These are phyloP conservation scores for Seira sanloemensis DNA, from an alignment of 2,888 invertebrate species.

Conservation along the genomic window DNA sequence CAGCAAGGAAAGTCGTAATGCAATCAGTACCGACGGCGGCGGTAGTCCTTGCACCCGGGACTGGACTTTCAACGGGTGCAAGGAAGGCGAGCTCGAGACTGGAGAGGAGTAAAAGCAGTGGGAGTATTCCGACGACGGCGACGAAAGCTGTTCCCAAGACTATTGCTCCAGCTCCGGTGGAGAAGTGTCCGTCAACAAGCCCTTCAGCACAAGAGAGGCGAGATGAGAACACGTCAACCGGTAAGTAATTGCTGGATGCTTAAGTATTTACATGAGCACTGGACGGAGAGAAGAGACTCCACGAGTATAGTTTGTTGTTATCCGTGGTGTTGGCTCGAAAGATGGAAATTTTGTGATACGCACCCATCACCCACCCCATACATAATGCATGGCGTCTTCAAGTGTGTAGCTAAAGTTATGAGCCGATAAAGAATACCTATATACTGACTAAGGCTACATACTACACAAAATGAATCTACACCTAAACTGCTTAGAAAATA, in stretches of 20 bases:
- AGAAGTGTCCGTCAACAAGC: constrained; percentile 52
- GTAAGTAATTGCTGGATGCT: constrained; percentile 41
- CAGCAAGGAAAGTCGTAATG: constrained; percentile 46
- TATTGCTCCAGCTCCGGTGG: constrained; percentile 14
- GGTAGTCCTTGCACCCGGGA: constrained; percentile 33
- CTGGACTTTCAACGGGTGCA: constrained; percentile 27
- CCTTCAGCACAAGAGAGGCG: constrained; percentile 34
- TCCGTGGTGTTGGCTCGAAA: no score
- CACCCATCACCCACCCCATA: no score
- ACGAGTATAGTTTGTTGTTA: not conserved
- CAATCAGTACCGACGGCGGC: constrained; percentile 33
- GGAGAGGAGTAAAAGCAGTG: constrained; percentile 37
- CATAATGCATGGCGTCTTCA: no score
- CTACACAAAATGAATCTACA: no score
- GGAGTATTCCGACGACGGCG: constrained; percentile 18
- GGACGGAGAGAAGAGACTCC: not conserved
- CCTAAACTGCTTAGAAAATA: no score
- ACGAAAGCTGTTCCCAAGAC: constrained; percentile 16
- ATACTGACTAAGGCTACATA: no score
- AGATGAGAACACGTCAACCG: constrained; percentile 41
- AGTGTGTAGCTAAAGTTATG: no score
- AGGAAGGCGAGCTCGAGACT: constrained; percentile 23
- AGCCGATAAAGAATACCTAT: no score
- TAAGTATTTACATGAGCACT: not conserved
- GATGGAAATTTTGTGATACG: no score